Evolutionary conservation across 2,888 invertebrate species (phyloP), one percentile per base, ranked within the genome.

Genomic region (Platycnemis pennipes): DNA sequence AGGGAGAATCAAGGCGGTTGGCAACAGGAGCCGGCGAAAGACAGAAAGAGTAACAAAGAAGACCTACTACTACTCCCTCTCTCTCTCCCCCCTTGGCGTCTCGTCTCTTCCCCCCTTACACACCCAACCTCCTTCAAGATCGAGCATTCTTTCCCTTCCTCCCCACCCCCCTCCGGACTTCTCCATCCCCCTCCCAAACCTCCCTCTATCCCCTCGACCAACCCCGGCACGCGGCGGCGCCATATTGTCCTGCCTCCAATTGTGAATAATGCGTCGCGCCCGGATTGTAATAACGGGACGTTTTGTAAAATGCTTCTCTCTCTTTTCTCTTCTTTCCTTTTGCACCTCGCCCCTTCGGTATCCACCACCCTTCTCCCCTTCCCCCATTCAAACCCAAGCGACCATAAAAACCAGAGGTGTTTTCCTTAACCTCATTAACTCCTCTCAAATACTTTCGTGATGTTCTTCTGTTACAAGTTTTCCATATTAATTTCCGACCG

Each of bases 241-340:
- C 77, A 77, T 77, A 77, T 77, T 77, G 77, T 77, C 77, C 77
- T 31, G 77, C 63, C 77, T 77, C 77, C 77, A 37, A 77, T 77
- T 77, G 77, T 77, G 13, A 31, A 77, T 77, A 37, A 77, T 77
- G 37, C 37, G 37, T 22, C 31, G 31, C 69, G 69, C 77, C 37
- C 31, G 77, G 77, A 77, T 77, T 77, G 22, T 77, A 77, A 77
- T 77, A 77, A 77, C 77, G 77, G 77, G 77, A 77, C 77, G 77
- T 77, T 77, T 77, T 77, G 77, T 77, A 77, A 77, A 77, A 77
- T 77, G 13, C 26, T 77, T 77, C 77, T 63, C 63, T 63, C 26
- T 63, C 26, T 26, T 63, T 63, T 26, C 8, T 1, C 26, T 1
- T 26, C n/a, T 26, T 63, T 63, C 2, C 22, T 63, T 63, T 63